These are phyloP conservation scores for Scartelaos histophorus DNA, from an alignment of 2,113 vertebrate species.

Conservation along the genomic window DNA sequence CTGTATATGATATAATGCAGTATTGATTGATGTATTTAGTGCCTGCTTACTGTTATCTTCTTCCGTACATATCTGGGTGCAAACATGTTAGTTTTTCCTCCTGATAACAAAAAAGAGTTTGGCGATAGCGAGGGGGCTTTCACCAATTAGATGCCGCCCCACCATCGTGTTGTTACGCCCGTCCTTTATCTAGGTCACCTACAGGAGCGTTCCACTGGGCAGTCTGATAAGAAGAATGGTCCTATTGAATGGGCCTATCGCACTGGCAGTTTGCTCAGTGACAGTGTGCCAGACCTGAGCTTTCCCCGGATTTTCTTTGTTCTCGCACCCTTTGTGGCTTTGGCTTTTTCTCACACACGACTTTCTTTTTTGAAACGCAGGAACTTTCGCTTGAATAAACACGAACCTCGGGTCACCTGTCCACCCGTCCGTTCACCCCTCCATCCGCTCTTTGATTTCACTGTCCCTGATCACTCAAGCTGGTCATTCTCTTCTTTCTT, in stretches of 20 bases:
- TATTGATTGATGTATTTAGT: slow-evolving; percentile 13
- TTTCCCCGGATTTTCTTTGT: slow-evolving; percentile 21
- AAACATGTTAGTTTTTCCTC: slow-evolving; percentile 19
- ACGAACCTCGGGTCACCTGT: slow-evolving; percentile 25
- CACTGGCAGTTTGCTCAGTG: slow-evolving; percentile 21
- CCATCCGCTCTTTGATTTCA: slow-evolving; percentile 9
- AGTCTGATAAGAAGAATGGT: slow-evolving; percentile 48
- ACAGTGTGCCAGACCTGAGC: slow-evolving; percentile 22
- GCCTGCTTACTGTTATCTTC: slow-evolving; percentile 1
- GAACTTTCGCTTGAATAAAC: slow-evolving; percentile 34
- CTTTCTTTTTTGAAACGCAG: slow-evolving; percentile 1
- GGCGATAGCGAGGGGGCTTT: slow-evolving; percentile 31
- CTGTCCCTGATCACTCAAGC: background rate
- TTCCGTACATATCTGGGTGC: slow-evolving; percentile 14
- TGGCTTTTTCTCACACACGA: slow-evolving; percentile 24
- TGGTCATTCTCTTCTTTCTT: background rate
- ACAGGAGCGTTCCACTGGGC: slow-evolving; percentile 32
- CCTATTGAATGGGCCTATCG: slow-evolving; percentile 34
- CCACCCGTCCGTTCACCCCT: slow-evolving; percentile 7
- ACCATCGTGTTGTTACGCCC: slow-evolving; percentile 2
- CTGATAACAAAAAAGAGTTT: slow-evolving; percentile 15
- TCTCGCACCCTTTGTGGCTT: slow-evolving; percentile 32
- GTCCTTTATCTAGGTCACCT: slow-evolving; percentile 58
- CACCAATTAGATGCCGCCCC: slow-evolving; percentile 3
- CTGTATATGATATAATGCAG: background rate